A percentile compares a stretch with the other conserved stretches of the same genome.
These are phyloP conservation scores for Lamproptera curius DNA, from an alignment of 2,888 invertebrate genomes.

Conservation along the genomic window DNA sequence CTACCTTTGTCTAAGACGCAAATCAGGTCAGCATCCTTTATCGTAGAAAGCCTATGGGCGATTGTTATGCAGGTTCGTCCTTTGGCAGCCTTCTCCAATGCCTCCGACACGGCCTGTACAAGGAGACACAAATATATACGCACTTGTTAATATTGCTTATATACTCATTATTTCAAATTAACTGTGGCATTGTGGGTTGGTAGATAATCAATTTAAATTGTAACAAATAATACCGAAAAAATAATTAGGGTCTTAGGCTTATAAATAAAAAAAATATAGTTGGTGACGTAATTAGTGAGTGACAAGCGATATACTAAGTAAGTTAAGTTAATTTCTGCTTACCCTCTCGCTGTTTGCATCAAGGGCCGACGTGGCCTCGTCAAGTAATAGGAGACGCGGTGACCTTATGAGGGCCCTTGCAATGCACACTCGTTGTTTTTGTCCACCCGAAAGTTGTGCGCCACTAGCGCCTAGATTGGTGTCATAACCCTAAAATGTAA, in stretches of 20 bases:
- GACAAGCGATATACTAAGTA: neutral
- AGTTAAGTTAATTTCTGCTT: neutral
- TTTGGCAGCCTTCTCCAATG: constrained; percentile 87
- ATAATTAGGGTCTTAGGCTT: no score
- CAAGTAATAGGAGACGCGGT: constrained; percentile 81
- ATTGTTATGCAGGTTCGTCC: constrained; percentile 92
- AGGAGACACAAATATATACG: no score
- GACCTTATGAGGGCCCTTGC: constrained; percentile 83
- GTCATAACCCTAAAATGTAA: constrained; percentile 78
- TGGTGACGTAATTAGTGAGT: no score
- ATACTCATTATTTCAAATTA: no score
- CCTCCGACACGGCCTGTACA: constrained; percentile 85
- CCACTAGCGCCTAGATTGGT: constrained; percentile 83
- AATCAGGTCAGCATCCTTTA: constrained; percentile 90
- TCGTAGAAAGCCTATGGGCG: constrained; percentile 91
- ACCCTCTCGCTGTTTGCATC: constrained; percentile 84
- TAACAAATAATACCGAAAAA: no score
- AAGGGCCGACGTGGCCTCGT: constrained; percentile 83
- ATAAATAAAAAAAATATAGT: no score
- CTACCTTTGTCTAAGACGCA: constrained; percentile 88
- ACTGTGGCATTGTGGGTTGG: no score
- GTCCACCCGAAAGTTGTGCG: constrained; percentile 83
- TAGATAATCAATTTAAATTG: neutral
- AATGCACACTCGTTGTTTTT: constrained; percentile 87
- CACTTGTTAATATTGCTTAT: no score